These are phyloP conservation scores for Galendromus occidentalis DNA, from an alignment of 1,140 invertebrate genomes.

Conservation along the genomic window DNA sequence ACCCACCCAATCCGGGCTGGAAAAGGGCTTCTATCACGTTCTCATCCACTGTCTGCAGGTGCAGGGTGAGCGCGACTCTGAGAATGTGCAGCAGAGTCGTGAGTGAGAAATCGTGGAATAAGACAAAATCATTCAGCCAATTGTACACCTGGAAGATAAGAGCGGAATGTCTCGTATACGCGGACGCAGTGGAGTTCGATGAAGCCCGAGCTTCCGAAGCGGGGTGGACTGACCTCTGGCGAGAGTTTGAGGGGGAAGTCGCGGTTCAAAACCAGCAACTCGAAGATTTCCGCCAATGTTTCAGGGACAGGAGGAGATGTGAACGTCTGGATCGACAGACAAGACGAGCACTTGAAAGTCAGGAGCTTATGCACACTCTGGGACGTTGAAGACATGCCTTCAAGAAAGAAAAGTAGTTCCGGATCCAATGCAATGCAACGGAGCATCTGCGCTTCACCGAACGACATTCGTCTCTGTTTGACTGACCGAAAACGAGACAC, in stretches of 20 bases:
- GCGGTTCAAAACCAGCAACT: background rate
- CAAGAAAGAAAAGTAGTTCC: background rate
- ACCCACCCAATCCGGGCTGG: background rate
- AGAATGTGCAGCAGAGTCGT: background rate
- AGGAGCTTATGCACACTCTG: background rate
- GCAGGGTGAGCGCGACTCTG: background rate
- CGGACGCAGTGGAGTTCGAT: background rate
- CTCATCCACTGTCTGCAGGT: background rate
- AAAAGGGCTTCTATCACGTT: background rate
- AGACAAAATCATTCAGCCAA: background rate
- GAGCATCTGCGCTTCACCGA: background rate
- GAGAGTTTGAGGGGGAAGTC: background rate
- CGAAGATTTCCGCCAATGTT: background rate
- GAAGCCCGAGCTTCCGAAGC: background rate
- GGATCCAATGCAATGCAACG: background rate
- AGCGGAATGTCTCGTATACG: background rate
- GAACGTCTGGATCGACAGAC: background rate
- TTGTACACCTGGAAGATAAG: background rate
- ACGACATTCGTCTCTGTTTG: background rate
- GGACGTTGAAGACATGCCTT: background rate
- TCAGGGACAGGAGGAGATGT: background rate
- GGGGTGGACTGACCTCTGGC: background rate
- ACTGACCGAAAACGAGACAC: constrained; percentile 2
- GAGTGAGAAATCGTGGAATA: background rate
- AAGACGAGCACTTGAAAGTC: background rate